These are phyloP conservation scores for Callorhinus ursinus DNA, from an alignment of 2,113 vertebrate species.

Conservation along the genomic window DNA sequence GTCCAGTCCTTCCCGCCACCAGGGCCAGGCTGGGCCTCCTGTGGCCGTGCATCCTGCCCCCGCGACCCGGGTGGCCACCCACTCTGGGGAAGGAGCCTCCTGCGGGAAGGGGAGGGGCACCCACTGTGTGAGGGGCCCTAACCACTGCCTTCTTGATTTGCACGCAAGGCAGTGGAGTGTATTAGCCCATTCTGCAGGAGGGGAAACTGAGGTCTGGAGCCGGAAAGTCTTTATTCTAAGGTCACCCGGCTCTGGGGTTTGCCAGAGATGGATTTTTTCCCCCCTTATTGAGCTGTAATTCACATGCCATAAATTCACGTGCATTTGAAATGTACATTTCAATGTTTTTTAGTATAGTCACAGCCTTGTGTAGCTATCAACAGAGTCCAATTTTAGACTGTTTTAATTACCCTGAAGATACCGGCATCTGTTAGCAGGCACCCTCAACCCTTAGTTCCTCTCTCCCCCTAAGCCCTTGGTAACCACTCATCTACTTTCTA, in stretches of 20 bases:
- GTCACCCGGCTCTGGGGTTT: not conserved
- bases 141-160: not conserved
- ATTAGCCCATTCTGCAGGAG: not conserved
- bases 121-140: not conserved
- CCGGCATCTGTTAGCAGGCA: no score
- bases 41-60: not conserved
- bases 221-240: not conserved
- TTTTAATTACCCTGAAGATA: not conserved
- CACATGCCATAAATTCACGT: not conserved
- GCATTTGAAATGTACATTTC: not conserved
- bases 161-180: rapidly evolving
- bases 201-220: not conserved
- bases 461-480: no score
- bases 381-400: not conserved
- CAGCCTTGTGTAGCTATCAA: not conserved
- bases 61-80: rapidly evolving
- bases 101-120: not conserved
- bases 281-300: not conserved
- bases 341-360: not conserved
- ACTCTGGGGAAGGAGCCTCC: rapidly evolving
- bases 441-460: no score
- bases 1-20: not conserved
- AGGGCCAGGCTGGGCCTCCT: not conserved
- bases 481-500: not conserved
- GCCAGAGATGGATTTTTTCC: not conserved